These are phyloP conservation scores for Typhlichthys subterraneus DNA, from an alignment of 2,797 vertebrate species.

Conservation along the genomic window DNA sequence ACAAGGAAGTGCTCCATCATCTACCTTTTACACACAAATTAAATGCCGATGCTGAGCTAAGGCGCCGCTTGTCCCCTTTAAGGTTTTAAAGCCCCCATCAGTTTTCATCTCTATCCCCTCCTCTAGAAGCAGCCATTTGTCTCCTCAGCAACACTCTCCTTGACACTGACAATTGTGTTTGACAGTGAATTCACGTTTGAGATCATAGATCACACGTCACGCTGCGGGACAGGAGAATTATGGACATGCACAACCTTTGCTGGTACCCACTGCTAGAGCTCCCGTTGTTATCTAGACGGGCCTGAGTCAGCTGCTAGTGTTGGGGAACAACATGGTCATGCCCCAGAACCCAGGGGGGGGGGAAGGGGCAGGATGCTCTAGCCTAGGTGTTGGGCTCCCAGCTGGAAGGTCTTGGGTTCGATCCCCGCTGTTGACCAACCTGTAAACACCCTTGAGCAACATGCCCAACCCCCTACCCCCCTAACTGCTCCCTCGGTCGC, in stretches of 20 bases:
- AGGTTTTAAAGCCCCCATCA: not conserved
- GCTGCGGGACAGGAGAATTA: conserved; percentile 42
- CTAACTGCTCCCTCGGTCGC: too few relatives aligned
- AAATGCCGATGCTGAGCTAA: conserved; percentile 17
- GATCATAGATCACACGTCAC: conserved; percentile 63
- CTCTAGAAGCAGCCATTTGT: conserved; percentile 45
- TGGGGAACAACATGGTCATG: conserved; percentile 36
- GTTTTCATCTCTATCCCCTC: conserved; percentile 36
- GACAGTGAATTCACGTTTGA: conserved; percentile 72
- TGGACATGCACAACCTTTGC: conserved; percentile 37
- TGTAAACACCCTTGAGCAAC: too few relatives aligned
- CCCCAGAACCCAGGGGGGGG: conserved; percentile 1
- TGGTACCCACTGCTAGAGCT: conserved; percentile 43
- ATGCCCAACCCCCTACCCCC: too few relatives aligned
- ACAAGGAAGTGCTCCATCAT: conserved; percentile 44
- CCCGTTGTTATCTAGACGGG: conserved; percentile 38
- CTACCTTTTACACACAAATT: conserved; percentile 37
- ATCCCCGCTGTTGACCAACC: too few relatives aligned
- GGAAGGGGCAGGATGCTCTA: too few relatives aligned
- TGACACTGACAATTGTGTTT: conserved; percentile 61
- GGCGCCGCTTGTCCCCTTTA: not conserved
- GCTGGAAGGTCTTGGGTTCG: too few relatives aligned
- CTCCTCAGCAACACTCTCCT: conserved; percentile 50
- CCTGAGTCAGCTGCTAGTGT: conserved; percentile 2
- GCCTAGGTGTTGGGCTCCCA: too few relatives aligned